Conservation (phyloP, 2,113 vertebrate species). For the Canis aureus region DNA sequence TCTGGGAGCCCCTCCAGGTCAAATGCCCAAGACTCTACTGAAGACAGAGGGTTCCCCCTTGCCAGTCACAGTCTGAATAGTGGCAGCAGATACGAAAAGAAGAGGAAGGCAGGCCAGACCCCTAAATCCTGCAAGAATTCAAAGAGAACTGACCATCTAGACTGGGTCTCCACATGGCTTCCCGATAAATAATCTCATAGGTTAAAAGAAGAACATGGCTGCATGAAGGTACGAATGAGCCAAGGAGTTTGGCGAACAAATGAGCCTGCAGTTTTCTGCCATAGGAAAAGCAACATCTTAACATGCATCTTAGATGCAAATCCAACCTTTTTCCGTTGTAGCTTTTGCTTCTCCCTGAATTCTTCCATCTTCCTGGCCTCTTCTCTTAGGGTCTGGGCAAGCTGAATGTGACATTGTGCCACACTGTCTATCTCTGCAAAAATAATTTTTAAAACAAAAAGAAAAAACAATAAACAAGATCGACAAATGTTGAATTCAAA, state of each 20-base stretch:
- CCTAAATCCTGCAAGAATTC: background rate
- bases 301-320: background rate
- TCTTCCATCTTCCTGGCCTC: slow-evolving; percentile 97
- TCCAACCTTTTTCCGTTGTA: slow-evolving; percentile 92
- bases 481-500: slow-evolving; percentile 11
- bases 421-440: slow-evolving; percentile 91
- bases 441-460: background rate
- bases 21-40: background rate
- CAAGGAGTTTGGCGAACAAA: background rate
- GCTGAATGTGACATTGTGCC: slow-evolving; percentile 93
- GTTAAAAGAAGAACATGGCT: background rate
- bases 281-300: background rate
- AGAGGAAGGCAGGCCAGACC: background rate
- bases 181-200: background rate
- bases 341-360: slow-evolving; percentile 95
- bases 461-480: background rate
- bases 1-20: background rate
- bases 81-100: slow-evolving; percentile 23
- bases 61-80: background rate
- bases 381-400: slow-evolving; percentile 93
- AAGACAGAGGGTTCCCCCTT: background rate
- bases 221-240: background rate
- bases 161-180: background rate
- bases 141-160: background rate
- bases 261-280: background rate